Percentiles rank a stretch among this genome's conserved stretches.
phyloP scores from a whole-genome alignment of 2,888 invertebrate species.

The Toxonevra muliebris region DNA sequence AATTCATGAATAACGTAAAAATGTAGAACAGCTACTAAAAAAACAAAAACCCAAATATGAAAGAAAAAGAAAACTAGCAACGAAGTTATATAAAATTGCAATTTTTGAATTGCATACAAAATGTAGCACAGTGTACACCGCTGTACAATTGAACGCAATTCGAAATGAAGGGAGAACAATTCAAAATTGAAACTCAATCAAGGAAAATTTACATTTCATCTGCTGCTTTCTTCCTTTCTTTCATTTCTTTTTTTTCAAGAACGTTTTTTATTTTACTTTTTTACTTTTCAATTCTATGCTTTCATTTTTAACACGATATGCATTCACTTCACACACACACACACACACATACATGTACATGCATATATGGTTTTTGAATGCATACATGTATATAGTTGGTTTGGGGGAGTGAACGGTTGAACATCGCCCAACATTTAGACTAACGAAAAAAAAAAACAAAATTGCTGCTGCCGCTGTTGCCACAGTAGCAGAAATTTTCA shows the following conservation, averaged over 20 bases:
- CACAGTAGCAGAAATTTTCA: background rate
- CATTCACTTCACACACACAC: slow-evolving; percentile 14
- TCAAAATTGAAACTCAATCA: slow-evolving; percentile 26
- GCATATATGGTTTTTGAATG: slow-evolving; percentile 16
- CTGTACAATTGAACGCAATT: background rate
- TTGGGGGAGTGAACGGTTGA: slow-evolving; percentile 22
- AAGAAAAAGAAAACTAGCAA: slow-evolving; percentile 2
- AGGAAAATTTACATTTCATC: slow-evolving; percentile 12
- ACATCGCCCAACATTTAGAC: background rate
- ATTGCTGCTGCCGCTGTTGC: background rate
- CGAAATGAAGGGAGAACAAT: background rate
- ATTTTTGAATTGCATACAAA: background rate
- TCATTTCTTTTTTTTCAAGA: background rate
- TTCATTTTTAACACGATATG: slow-evolving; percentile 29
- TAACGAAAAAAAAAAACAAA: background rate
- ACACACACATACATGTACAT: slow-evolving; percentile 17
- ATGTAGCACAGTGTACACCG: background rate
- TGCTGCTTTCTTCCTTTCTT: slow-evolving; percentile 5
- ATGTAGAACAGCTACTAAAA: slow-evolving; percentile 6
- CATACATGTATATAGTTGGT: background rate
- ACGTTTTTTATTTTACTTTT: background rate
- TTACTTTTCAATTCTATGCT: slow-evolving; percentile 20
- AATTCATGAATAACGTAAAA: background rate
- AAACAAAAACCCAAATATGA: background rate
- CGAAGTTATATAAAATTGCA: slow-evolving; percentile 17